Percentiles rank a stretch among this genome's conserved stretches.
These are phyloP conservation scores for Lepisosteus oculatus DNA, from an alignment of 2,113 vertebrate species.

Conservation along the genomic window DNA sequence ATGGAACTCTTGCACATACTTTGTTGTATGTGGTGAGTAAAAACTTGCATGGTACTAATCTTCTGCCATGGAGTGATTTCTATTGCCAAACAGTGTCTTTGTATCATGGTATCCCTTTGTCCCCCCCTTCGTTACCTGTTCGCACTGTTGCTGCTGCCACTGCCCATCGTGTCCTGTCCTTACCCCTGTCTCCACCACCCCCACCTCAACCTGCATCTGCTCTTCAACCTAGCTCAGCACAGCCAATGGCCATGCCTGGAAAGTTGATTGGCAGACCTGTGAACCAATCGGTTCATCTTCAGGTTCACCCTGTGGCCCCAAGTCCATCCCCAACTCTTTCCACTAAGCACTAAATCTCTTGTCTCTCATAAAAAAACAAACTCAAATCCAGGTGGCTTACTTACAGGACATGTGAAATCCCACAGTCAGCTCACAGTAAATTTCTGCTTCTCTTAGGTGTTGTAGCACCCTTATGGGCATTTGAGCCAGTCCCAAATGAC, in stretches of 20 bases:
- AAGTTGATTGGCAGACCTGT: slow-evolving; percentile 1
- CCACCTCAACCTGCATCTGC: background rate
- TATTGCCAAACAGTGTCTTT: background rate
- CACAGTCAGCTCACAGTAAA: no score
- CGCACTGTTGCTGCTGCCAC: slow-evolving; percentile 51
- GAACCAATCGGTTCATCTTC: background rate
- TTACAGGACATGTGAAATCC: background rate
- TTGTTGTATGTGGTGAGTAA: background rate
- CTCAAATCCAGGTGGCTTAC: background rate
- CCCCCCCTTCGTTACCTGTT: slow-evolving; percentile 26
- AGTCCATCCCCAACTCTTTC: background rate
- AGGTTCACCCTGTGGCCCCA: background rate
- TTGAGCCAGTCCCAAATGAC: no score
- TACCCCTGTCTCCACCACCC: slow-evolving; percentile 17
- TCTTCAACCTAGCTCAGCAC: background rate
- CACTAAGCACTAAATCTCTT: slow-evolving; percentile 6
- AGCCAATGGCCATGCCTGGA: slow-evolving; percentile 23
- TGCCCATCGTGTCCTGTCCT: slow-evolving; percentile 52
- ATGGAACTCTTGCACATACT: background rate
- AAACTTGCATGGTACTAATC: background rate
- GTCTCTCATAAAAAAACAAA: background rate
- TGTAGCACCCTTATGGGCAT: no score
- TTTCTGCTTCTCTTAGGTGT: no score
- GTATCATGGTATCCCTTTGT: background rate
- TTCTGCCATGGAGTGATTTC: background rate